Evolutionary conservation across 2,888 invertebrate genomes (phyloP), one percentile per base, ranked within the genome.

Genomic region (Harpalus rufipes): DNA sequence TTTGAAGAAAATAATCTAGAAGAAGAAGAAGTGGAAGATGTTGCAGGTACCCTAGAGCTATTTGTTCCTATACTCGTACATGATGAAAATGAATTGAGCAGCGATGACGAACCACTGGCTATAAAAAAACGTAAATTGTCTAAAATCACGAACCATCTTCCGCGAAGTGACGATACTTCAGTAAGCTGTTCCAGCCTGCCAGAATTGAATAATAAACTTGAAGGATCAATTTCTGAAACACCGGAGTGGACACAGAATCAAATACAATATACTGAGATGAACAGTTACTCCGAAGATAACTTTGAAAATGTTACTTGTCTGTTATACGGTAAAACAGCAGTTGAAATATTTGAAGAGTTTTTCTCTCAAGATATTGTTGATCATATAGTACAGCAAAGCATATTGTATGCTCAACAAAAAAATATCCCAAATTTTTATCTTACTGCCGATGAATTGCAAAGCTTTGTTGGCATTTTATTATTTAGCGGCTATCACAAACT

Each of bases 381-480:
- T n/a, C 58, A 58, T 58, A 58, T 58, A 14, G n/a, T 58, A n/a
- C 16, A 14, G 14, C 58, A 58, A 58, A 58, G 58, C 58, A 58
- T 14, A 14, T 16, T 58, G 16, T 58, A 58, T 58, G 58, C 58
- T 1, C n/a, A n/a, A 58, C 58, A 58, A 58, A 58, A 58, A 58
- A 58, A 58, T 58, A 14, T 2, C 16, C 58, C n/a, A 32, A 12
- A 76, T 14, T 58, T 58, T 16, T 16, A 58, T 14, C 72, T 65
- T 72, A 16, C 12, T 82, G 65, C 21, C 65, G 65, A 68, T 25
- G n/a, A 58, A 14, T 58, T 58, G 1, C 2, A 6, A 58, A 14
- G n/a, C n/a, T 83, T 83, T 74, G 21, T 83, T 56, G 83, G 41
- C n/a, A 74, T 83, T 72, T 56, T 83, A 21, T 56, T 76, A 14